Evolutionary conservation across 1,140 invertebrate species (phyloP).

Genomic region (Micrasema minimum): DNA sequence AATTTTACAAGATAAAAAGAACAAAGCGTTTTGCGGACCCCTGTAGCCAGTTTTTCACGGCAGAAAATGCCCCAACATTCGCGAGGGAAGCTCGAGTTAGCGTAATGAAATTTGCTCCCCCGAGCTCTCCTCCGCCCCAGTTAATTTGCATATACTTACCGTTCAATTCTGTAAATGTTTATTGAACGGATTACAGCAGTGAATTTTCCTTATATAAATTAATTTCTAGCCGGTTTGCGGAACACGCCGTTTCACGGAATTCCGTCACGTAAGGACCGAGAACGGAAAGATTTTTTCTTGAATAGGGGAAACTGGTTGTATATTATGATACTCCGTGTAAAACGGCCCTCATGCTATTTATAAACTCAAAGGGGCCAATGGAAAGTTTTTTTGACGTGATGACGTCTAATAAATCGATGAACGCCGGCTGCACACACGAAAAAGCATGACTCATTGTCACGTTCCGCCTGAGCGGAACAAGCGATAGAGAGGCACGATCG

Average conservation of each 20-base stretch:
- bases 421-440: too few relatives aligned
- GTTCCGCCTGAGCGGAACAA: too few relatives aligned
- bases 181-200: slow-evolving; percentile 37
- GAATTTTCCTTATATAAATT: slow-evolving; percentile 39
- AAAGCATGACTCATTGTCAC: too few relatives aligned
- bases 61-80: not conserved
- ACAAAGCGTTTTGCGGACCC: not conserved
- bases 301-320: too few relatives aligned
- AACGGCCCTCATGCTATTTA: too few relatives aligned
- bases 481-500: too few relatives aligned
- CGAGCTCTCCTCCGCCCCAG: slow-evolving; percentile 33
- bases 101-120: slow-evolving; percentile 39
- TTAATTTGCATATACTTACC: slow-evolving; percentile 45
- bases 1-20: too few relatives aligned
- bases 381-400: too few relatives aligned
- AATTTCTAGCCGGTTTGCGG: slow-evolving; percentile 17
- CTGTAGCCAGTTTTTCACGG: slow-evolving; percentile 24
- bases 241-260: not conserved
- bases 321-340: too few relatives aligned
- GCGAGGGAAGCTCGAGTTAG: slow-evolving; percentile 23
- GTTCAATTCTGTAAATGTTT: slow-evolving; percentile 43
- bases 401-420: too few relatives aligned
- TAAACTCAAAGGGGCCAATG: too few relatives aligned
- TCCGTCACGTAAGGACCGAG: not conserved
- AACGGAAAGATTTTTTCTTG: too few relatives aligned